These are phyloP conservation scores for Meta bourneti DNA, from an alignment of 2,888 invertebrate species.

Conservation along the genomic window DNA sequence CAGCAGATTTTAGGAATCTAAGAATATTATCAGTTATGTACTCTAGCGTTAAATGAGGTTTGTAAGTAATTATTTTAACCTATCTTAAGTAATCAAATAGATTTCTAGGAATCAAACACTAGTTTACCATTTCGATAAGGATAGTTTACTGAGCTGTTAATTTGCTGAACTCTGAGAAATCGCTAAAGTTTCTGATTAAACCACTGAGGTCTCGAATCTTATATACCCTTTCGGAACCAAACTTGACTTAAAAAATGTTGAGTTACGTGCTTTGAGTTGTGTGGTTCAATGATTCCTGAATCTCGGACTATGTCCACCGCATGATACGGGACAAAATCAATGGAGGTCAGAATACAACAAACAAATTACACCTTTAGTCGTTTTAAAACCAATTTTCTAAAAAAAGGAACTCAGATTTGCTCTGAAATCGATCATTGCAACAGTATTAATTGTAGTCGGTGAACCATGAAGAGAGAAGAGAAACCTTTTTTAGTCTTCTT, in stretches of 20 bases:
- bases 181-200: neutral
- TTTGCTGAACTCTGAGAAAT: neutral
- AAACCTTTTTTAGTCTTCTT: too few species aligned
- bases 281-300: constrained; percentile 24
- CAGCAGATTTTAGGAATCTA: too few species aligned
- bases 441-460: neutral
- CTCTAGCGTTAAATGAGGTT: too few species aligned
- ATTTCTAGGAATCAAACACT: neutral
- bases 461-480: neutral
- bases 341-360: neutral
- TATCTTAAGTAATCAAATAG: too few species aligned
- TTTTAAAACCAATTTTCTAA: neutral
- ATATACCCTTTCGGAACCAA: neutral
- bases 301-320: neutral
- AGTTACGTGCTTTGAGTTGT: constrained; percentile 1
- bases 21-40: too few species aligned
- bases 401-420: neutral
- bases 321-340: neutral
- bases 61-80: too few species aligned
- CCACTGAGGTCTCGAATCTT: neutral
- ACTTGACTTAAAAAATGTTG: neutral
- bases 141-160: neutral
- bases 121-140: neutral
- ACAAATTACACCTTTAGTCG: neutral
- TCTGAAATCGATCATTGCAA: neutral